Evolutionary conservation across 1,140 invertebrate genomes (phyloP).

Genomic region (Panagrolaimus sp.): DNA sequence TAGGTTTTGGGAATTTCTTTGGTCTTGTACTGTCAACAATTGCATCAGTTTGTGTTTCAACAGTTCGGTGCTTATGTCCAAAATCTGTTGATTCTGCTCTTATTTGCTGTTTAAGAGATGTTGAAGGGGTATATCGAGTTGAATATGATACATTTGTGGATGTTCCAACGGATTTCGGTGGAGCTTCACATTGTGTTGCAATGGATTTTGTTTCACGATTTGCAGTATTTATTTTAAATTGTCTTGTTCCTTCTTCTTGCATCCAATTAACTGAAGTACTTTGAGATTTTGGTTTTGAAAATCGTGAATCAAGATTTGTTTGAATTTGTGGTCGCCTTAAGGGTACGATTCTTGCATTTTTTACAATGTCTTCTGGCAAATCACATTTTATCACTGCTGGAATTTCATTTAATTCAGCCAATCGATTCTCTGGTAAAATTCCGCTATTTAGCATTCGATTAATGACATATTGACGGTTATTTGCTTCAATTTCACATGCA

Average conservation of each 20-base stretch:
- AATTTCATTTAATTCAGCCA: constrained; percentile 14
- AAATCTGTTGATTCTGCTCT: constrained; percentile 1
- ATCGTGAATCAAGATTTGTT: not conserved
- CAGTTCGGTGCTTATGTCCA: not conserved
- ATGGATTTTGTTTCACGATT: constrained; percentile 12
- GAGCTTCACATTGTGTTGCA: constrained; percentile 14
- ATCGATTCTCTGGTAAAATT: constrained; percentile 37
- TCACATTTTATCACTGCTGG: constrained; percentile 40
- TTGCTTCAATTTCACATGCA: constrained; percentile 55
- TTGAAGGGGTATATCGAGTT: not conserved
- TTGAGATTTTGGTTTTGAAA: too few species aligned
- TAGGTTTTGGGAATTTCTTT: constrained; percentile 18
- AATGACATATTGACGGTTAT: constrained; percentile 52
- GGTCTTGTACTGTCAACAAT: constrained; percentile 8
- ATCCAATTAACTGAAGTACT: not conserved
- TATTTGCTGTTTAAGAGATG: not conserved
- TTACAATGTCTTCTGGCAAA: constrained; percentile 37
- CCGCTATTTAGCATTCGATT: constrained; percentile 47
- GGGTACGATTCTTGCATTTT: constrained; percentile 35
- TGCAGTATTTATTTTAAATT: constrained; percentile 12
- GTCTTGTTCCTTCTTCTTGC: constrained; percentile 27
- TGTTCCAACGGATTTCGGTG: constrained; percentile 4
- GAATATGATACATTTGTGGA: not conserved
- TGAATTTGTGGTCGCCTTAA: not conserved
- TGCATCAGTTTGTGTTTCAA: constrained; percentile 30